These are phyloP conservation scores for Cardinalis cardinalis DNA, from an alignment of 2,113 vertebrate genomes.

Conservation along the genomic window DNA sequence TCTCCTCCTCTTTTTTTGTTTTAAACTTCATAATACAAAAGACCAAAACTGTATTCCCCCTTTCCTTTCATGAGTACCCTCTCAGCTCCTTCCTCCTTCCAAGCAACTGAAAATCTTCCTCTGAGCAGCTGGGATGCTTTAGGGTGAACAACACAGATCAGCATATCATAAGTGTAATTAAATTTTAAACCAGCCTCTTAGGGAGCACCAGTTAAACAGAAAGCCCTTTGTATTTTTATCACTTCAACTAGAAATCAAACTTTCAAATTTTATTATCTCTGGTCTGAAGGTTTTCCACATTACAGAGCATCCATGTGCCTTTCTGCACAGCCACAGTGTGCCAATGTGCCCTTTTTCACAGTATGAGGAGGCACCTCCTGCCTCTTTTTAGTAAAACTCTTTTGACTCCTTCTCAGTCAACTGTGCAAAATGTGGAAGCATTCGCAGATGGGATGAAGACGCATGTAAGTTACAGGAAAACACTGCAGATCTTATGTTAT, in stretches of 20 bases:
- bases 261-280: neutral
- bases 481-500: neutral
- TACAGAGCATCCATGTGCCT: neutral
- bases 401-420: neutral
- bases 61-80: neutral
- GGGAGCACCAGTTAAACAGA: neutral
- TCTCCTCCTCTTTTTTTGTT: neutral
- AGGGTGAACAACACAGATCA: neutral
- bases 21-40: neutral
- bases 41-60: neutral
- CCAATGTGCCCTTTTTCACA: neutral
- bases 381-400: neutral
- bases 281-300: neutral
- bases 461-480: neutral
- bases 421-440: neutral
- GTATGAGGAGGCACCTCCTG: neutral
- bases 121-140: neutral
- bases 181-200: slow-evolving; percentile 10
- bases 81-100: neutral
- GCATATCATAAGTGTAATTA: neutral
- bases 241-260: neutral
- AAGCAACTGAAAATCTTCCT: neutral
- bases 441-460: neutral
- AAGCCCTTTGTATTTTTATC: neutral
- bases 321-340: neutral